A percentile compares a stretch with the other conserved stretches of the same genome.
These are phyloP conservation scores for Epirrhoe tristata DNA, from an alignment of 2,888 invertebrate species.

Conservation along the genomic window DNA sequence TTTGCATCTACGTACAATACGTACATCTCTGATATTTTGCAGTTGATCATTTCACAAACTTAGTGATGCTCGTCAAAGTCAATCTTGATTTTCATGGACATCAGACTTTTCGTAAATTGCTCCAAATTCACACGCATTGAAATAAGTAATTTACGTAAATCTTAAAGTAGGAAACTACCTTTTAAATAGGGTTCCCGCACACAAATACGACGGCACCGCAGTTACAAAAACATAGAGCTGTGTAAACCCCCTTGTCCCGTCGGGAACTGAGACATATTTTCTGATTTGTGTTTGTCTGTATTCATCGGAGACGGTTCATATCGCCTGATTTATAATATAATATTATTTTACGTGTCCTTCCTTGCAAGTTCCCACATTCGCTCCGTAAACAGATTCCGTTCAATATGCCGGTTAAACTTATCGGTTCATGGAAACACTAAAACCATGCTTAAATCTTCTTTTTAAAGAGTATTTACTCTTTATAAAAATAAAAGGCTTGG, in stretches of 20 bases:
- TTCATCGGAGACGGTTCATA: conserved; percentile 2
- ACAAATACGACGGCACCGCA: background rate
- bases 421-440: background rate
- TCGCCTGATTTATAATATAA: background rate
- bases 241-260: background rate
- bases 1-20: too few relatives aligned
- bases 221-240: background rate
- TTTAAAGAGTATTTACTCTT: too few relatives aligned
- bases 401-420: background rate
- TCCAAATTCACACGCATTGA: too few relatives aligned
- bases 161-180: too few relatives aligned
- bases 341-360: background rate
- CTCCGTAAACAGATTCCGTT: background rate
- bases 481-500: too few relatives aligned
- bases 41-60: too few relatives aligned
- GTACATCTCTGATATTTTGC: too few relatives aligned
- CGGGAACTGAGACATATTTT: conserved; percentile 7
- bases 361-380: background rate
- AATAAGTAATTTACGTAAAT: too few relatives aligned
- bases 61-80: too few relatives aligned
- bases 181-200: background rate
- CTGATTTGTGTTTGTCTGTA: conserved; percentile 6
- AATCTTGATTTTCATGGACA: too few relatives aligned
- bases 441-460: too few relatives aligned
- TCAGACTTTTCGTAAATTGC: too few relatives aligned